Evolutionary conservation across 2,113 vertebrate species (phyloP).

Genomic region (Laticauda laticaudata): DNA sequence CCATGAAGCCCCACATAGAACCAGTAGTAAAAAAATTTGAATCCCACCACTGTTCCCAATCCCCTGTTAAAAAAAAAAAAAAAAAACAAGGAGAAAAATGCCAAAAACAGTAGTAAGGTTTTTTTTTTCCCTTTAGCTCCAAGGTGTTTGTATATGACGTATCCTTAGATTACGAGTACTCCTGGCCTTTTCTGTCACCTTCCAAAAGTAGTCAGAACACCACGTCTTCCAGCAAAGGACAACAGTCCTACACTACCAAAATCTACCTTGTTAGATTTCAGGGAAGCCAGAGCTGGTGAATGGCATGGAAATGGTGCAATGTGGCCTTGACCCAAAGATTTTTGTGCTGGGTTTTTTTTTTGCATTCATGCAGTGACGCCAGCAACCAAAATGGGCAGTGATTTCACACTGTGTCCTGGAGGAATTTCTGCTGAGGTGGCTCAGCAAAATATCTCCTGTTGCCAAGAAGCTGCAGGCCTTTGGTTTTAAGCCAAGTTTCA

Average conservation of each 20-base stretch:
- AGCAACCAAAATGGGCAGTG: not conserved
- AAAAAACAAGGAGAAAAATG: not conserved
- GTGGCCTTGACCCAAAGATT: not conserved
- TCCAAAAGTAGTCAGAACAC: not conserved
- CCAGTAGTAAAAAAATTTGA: too few species aligned
- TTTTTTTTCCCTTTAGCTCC: not conserved
- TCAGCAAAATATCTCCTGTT: not conserved
- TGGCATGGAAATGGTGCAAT: not conserved
- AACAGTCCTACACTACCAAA: not conserved
- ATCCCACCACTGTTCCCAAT: not conserved
- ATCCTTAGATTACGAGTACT: not conserved
- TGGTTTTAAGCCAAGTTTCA: not conserved
- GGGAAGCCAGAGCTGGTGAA: not conserved
- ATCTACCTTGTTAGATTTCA: not conserved
- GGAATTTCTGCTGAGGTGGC: not conserved
- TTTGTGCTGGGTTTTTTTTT: not conserved
- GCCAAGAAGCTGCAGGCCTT: not conserved
- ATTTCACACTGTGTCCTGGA: not conserved
- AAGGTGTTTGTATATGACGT: not conserved
- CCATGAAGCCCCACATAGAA: too few species aligned
- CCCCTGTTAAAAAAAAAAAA: not conserved
- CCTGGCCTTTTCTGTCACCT: not conserved
- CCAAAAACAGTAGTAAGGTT: not conserved
- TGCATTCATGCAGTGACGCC: not conserved
- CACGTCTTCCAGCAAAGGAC: not conserved